phyloP scores from a whole-genome alignment of 2,113 vertebrate genomes.

The Pagrus major region DNA sequence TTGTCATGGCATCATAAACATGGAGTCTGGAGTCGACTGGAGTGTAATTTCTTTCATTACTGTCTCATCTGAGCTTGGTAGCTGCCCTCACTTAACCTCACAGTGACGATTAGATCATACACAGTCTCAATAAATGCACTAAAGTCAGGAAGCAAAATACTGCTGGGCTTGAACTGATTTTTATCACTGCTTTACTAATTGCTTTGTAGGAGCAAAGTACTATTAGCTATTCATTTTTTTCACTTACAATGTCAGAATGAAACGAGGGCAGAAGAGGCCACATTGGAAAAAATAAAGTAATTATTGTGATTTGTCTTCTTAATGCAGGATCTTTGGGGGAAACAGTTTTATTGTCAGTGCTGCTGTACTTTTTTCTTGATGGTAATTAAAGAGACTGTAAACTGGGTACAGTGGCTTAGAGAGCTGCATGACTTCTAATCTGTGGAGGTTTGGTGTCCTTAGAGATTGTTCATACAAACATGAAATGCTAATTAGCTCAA shows the following conservation, averaged over 20 bases:
- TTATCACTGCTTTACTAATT: slow-evolving; percentile 48
- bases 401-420: slow-evolving; percentile 8
- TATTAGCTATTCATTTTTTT: slow-evolving; percentile 30
- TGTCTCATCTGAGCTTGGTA: slow-evolving; percentile 21
- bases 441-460: slow-evolving; percentile 39
- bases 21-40: not conserved
- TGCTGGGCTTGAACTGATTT: slow-evolving; percentile 41
- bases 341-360: slow-evolving; percentile 38
- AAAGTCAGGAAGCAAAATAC: slow-evolving; percentile 30
- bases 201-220: slow-evolving; percentile 39
- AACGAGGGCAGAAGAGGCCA: slow-evolving; percentile 18
- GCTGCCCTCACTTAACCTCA: slow-evolving; percentile 56
- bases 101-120: slow-evolving; percentile 39
- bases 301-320: slow-evolving; percentile 54
- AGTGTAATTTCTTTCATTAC: slow-evolving; percentile 48
- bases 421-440: slow-evolving; percentile 45
- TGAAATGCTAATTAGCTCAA: slow-evolving; percentile 59
- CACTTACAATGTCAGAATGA: slow-evolving; percentile 28
- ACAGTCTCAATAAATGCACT: slow-evolving; percentile 34
- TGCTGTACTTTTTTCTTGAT: slow-evolving; percentile 35
- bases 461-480: slow-evolving; percentile 48
- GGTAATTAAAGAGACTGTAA: slow-evolving; percentile 60
- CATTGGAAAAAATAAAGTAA: slow-evolving; percentile 34
- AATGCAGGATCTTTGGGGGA: slow-evolving; percentile 50
- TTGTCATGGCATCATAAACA: slow-evolving; percentile 37